Conservation (phyloP, 2,113 vertebrate genomes). For the Pao palembangensis region DNA sequence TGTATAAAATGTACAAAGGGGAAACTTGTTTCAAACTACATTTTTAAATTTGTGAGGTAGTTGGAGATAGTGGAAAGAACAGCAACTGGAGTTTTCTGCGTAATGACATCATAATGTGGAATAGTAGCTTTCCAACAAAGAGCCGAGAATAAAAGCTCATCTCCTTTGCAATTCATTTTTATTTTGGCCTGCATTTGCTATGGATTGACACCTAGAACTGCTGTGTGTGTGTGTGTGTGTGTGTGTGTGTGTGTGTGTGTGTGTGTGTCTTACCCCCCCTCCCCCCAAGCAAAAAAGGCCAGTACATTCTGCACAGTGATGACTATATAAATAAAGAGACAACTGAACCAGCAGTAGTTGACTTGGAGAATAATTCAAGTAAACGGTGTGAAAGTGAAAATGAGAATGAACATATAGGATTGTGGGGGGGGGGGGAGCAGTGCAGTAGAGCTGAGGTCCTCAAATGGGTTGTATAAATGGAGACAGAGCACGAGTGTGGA, state of each 20-base stretch:
- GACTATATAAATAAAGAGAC: conserved; percentile 15
- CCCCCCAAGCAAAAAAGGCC: background rate
- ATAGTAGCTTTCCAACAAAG: too few relatives aligned
- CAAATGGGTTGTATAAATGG: conserved; percentile 56
- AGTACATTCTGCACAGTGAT: background rate
- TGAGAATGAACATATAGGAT: conserved; percentile 13
- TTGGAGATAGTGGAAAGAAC: background rate
- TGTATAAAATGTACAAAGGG: conserved; percentile 54
- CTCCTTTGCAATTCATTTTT: too few relatives aligned
- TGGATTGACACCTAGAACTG: too few relatives aligned
- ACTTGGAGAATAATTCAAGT: conserved; percentile 8
- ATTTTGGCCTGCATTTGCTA: too few relatives aligned
- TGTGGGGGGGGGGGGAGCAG: conserved; percentile 5
- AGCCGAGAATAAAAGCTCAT: too few relatives aligned
- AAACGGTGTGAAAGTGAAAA: conserved; percentile 20
- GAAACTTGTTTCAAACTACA: conserved; percentile 36
- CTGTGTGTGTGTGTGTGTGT: too few relatives aligned
- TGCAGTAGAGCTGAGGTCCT: conserved; percentile 41
- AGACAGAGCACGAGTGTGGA: conserved; percentile 38
- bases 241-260: too few relatives aligned
- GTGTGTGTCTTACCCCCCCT: too few relatives aligned
- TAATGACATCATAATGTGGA: too few relatives aligned
- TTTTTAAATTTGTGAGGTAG: background rate
- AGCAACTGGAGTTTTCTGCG: background rate
- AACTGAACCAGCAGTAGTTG: conserved; percentile 11